Percentiles rank a stretch among this genome's conserved stretches.
phyloP scores from a whole-genome alignment of 2,113 vertebrate species.

The Axis porcinus region DNA sequence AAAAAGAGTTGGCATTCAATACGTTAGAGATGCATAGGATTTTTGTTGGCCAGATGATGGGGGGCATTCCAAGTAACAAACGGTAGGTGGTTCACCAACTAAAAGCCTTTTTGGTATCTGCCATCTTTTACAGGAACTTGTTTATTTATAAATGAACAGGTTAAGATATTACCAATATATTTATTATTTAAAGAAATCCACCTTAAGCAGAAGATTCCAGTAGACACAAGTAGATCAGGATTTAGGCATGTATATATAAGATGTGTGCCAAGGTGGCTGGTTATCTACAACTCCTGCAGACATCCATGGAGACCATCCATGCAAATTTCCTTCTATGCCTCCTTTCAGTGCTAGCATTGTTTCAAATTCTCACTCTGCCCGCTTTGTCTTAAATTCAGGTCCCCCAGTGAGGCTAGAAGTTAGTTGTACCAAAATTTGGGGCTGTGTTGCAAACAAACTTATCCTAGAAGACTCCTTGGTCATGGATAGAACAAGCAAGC shows the following conservation, averaged over 20 bases:
- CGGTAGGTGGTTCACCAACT: not conserved
- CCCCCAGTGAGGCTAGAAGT: not conserved
- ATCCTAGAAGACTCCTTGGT: not conserved
- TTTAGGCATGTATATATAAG: not conserved
- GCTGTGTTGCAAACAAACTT: not conserved
- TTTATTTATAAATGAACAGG: conserved; percentile 15
- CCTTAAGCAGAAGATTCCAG: not conserved
- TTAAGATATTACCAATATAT: not conserved
- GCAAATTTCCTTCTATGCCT: not conserved
- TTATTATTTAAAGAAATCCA: not conserved
- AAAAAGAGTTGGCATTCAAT: not conserved
- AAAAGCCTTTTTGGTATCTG: not conserved
- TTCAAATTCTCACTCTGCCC: not conserved
- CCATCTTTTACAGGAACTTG: not conserved
- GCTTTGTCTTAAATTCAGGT: not conserved
- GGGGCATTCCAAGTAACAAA: not conserved
- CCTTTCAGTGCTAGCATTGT: not conserved
- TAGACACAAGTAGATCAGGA: not conserved
- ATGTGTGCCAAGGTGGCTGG: not conserved
- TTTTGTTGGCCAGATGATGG: not conserved
- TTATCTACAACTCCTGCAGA: not conserved
- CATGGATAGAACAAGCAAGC: not conserved
- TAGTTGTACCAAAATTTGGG: not conserved
- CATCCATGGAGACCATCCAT: not conserved
- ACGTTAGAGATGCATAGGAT: not conserved